phyloP scores from a whole-genome alignment of 2,797 vertebrate genomes.

The Spinus pinus region DNA sequence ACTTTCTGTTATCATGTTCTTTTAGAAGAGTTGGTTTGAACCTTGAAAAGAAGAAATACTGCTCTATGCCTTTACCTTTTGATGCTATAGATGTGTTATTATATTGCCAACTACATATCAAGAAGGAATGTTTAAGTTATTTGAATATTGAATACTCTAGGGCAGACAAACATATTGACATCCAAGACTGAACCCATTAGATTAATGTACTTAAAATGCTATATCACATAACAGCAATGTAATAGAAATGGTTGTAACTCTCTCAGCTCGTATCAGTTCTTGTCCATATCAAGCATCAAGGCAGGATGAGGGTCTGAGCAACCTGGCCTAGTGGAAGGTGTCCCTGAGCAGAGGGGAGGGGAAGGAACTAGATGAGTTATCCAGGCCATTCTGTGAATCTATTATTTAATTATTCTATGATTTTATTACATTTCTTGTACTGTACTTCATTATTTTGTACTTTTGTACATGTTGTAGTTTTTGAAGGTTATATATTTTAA shows the following conservation, averaged over 20 bases:
- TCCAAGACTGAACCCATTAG: not conserved
- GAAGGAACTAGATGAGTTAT: not conserved
- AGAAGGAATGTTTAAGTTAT: not conserved
- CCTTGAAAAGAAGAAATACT: not conserved
- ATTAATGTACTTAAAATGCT: not conserved
- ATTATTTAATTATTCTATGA: not conserved
- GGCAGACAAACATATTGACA: not conserved
- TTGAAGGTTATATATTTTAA: not conserved
- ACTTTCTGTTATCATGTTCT: not conserved
- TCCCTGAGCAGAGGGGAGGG: no score
- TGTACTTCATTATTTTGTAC: not conserved
- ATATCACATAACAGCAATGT: not conserved
- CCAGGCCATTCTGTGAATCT: not conserved
- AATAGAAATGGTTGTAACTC: not conserved
- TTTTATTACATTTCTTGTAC: not conserved
- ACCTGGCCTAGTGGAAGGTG: not conserved
- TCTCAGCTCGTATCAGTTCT: not conserved
- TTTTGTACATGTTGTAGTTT: not conserved
- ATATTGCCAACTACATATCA: not conserved
- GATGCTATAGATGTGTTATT: not conserved
- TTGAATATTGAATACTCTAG: not conserved
- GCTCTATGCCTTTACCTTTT: not conserved
- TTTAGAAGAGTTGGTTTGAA: not conserved
- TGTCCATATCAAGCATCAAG: not conserved
- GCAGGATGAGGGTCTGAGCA: not conserved